Percentiles rank a stretch among this genome's conserved stretches.
Conservation (phyloP, 1,140 invertebrate species). For the Conus ventricosus region DNA sequence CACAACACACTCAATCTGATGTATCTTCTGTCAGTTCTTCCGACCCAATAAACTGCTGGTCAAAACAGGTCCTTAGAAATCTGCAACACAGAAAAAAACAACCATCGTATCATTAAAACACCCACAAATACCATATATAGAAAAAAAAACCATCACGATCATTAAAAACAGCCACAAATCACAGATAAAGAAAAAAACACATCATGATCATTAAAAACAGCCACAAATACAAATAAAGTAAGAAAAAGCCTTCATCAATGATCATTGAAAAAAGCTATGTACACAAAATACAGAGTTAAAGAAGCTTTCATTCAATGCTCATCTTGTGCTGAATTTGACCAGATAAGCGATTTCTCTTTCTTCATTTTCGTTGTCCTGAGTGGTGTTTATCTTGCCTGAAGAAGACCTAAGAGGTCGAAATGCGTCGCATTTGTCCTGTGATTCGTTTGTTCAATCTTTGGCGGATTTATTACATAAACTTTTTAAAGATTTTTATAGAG, state of each 20-base stretch:
- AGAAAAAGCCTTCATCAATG: not conserved
- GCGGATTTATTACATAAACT: too few species aligned
- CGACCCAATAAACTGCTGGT: constrained; percentile 42
- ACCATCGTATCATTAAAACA: too few species aligned
- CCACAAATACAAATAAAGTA: not conserved
- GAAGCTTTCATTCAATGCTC: not conserved
- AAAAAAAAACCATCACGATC: not conserved
- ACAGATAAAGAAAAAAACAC: not conserved
- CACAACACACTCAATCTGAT: constrained; percentile 9
- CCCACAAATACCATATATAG: constrained; percentile 4
- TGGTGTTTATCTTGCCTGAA: too few species aligned
- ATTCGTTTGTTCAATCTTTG: too few species aligned
- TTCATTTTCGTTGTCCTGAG: too few species aligned
- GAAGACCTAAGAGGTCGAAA: too few species aligned
- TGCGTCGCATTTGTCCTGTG: too few species aligned
- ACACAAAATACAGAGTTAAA: too few species aligned
- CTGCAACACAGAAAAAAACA: constrained; percentile 46
- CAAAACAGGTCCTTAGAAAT: constrained; percentile 63
- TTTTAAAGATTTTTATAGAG: too few species aligned
- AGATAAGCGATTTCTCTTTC: too few species aligned
- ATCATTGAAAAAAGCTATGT: not conserved
- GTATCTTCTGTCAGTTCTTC: not conserved
- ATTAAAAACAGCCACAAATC: not conserved
- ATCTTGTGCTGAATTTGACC: not conserved
- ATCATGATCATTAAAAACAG: not conserved